Evolutionary conservation across 2,797 vertebrate species (phyloP).

Genomic region (Sciurus carolinensis): DNA sequence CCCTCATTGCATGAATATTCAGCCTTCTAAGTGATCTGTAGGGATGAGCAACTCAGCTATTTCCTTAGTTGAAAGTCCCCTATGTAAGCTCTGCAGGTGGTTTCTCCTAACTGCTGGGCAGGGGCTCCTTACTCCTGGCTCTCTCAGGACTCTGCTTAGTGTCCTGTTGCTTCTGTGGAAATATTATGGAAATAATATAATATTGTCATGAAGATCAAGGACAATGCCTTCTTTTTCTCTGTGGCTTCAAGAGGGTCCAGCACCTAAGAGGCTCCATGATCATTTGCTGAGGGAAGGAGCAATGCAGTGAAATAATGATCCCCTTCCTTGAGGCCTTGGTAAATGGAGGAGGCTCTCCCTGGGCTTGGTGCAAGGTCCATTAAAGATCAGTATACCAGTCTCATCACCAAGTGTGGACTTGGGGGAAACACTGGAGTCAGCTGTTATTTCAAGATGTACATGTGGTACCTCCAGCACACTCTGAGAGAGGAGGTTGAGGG

Average conservation of each 20-base stretch:
- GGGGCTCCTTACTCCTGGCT: not conserved
- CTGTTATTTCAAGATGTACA: not conserved
- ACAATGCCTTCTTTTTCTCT: not conserved
- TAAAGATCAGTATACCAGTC: not conserved
- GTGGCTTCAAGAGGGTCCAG: not conserved
- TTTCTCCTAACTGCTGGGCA: no score
- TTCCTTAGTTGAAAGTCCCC: not conserved
- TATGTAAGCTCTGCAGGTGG: not conserved
- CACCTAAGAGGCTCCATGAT: not conserved
- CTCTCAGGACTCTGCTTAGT: not conserved
- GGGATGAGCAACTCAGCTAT: not conserved
- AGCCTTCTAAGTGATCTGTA: no score
- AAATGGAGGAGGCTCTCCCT: not conserved
- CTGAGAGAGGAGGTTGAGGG: not conserved
- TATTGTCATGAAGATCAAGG: not conserved
- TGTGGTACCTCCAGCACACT: accelerated
- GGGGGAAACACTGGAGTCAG: no score
- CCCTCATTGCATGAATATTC: no score
- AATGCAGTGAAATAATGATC: not conserved
- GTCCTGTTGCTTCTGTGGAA: not conserved
- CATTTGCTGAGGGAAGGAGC: not conserved
- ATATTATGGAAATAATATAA: no score
- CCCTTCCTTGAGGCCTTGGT: not conserved
- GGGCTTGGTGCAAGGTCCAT: not conserved
- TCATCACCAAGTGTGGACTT: not conserved